Base-by-base conservation (phyloP, 2,113 vertebrate genomes). In the Copsychus sechellarum region DNA sequence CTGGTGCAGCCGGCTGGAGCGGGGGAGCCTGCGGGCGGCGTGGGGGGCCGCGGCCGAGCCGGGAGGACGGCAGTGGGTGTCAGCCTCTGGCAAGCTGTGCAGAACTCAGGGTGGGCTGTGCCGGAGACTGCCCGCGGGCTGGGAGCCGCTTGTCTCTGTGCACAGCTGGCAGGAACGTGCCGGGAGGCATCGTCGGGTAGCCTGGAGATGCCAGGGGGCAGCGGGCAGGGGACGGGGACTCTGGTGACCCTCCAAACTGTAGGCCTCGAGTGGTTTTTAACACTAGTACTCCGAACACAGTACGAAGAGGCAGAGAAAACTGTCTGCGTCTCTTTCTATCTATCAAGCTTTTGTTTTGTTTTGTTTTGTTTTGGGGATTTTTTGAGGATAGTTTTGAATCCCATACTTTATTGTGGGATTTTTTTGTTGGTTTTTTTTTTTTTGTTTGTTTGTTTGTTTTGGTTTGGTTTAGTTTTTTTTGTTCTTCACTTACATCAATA, bases 381-480 rank as follows among this genome's bases (percentile, higher is more conserved):
- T 40, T 15, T 31, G 15, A 48, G 13, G 12, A 33, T 57, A 29
- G 4, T 67, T 77, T 72, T 43, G 15, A 60, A 77, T 60, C 3
- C 38, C 23, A 36, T 14, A 38, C 8, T 45, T 77, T 33, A 25
- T 47, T 45, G 16, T 23, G 19, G 5, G 5, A 14, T 1, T 14
- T 24, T 25, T 42, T n/a, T 6, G 18, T 47, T 25, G 14, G 9
- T 50, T 25, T 50, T 50, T 1, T 6, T 36, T 5, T 24, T 23
- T 4, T 38, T 42, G 0, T 12, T 43, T 1, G 5, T 36, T 5
- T 24, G 20, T 4, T 38, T 42, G 0, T 12, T 43, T 24, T 48
- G n/a, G n/a, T n/a, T n/a, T n/a, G n/a, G n/a, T n/a, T n/a, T n/a
- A n/a, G 1, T 6, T 36, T 5, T 24, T 23, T 4, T 38, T 42